Evolutionary conservation across 2,113 vertebrate genomes (phyloP), one percentile per base, ranked within the genome.

Genomic region (Pluvianellus socialis): DNA sequence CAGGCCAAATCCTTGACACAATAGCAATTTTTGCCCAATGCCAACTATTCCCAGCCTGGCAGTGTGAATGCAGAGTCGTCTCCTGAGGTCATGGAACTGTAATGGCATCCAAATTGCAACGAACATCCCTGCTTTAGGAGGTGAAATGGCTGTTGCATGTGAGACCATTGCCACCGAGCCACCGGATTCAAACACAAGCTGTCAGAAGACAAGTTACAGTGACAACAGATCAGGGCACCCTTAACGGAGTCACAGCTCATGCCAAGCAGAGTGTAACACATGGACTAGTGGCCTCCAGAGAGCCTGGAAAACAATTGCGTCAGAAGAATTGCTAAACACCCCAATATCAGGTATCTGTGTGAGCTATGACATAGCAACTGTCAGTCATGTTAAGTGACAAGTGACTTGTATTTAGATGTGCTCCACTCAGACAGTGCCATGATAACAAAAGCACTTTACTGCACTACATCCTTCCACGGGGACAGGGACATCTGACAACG

Each of bases 1-100:
- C 76, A 86, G 63, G 95, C 95, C 97, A 97, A 96, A 94, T 72
- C 96, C 96, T 62, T 95, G 97, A 96, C 92, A 96, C 96, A 97
- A 97, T 94, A 96, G 95, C 95, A 94, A 94, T 92, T 94, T 97
- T 92, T 94, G 91, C 94, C 92, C 94, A 67, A 87, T 92, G 95
- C 96, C 96, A 97, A 94, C 83, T 96, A 92, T 96, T 97, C 94
- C 94, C 92, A 91, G 83, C 32, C 95, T 92, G 94, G 94, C 92
- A 81, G 70, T 13, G 61, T 6, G 3, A 87, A 84, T 14, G 73
- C 65, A 72, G 79, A 91, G 92, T 92, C 0, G 3, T 58, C 96
- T 94, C 83, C 89, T 91, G 94, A 97, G 96, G 95, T 96, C 96
- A 96, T 32, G 66, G 92, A 95, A 93, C 86, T 87, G 83, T 77